Evolutionary conservation across 2,888 invertebrate genomes (phyloP), one percentile per base, ranked within the genome.

Genomic region (Drosophila aldrichi): DNA sequence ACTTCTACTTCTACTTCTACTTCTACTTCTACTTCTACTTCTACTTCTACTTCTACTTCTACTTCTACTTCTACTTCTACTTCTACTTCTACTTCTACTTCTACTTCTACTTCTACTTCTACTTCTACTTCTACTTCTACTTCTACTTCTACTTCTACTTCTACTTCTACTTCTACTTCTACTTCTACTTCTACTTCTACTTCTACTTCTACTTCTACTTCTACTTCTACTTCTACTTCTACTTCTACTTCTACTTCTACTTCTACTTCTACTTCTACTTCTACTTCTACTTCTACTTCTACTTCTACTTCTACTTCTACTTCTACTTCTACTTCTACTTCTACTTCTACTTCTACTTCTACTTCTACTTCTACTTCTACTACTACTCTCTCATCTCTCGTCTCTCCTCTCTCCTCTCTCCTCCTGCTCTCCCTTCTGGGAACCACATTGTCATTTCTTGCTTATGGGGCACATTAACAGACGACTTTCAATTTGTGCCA

Each of bases 401-500:
- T 36, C 16, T 32, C 10, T 29, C 6, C 18, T 29, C 49, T 16
- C 22, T 9, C 38, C 38, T 43, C 20, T 20, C 25, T 9, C 0
- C 36, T 0, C 36, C 2, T 14, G 0, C 20, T 32, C 41, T 2
- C 9, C 32, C 20, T 40, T 40, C 29, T 41, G 12, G 38, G 38
- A 61, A 54, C 62, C 70, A 66, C 70, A 66, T 58, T 74, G 63
- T 61, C 70, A 52, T 51, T 74, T 55, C 65, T 55, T 60, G 70
- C 54, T 77, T 74, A 70, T 62, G 74, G 62, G 52, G 46, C 70
- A 63, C 65, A 70, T 77, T 77, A 66, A 40, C 62, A 43, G 40
- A 54, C n/a, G 20, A 10, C 10, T 41, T 38, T 38, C 41, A 5
- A 12, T 70, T 52, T n/a, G 59, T 20, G 55, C 25, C 36, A 44